These are phyloP conservation scores for Tenodera sinensis DNA, from an alignment of 2,888 invertebrate genomes.

Conservation along the genomic window DNA sequence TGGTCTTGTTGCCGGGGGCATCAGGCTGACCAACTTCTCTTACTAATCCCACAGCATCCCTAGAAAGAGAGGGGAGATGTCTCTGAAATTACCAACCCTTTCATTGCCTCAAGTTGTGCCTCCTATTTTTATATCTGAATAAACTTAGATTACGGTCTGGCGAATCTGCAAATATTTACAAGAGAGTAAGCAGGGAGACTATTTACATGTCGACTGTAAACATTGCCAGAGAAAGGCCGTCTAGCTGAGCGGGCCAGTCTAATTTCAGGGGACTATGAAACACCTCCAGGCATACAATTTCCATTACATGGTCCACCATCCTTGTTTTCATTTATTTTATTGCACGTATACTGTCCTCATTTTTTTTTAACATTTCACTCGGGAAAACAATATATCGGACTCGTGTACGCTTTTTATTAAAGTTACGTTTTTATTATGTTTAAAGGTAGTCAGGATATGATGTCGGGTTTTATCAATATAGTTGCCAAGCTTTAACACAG, in stretches of 20 bases:
- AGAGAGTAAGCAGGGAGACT: background rate
- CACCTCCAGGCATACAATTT: background rate
- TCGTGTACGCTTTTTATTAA: background rate
- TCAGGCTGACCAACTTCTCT: background rate
- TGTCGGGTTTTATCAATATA: too few relatives aligned
- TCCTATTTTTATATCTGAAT: background rate
- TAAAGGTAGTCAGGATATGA: background rate
- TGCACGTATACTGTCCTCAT: background rate
- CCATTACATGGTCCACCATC: background rate
- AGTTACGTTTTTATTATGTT: background rate
- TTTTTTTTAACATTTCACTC: background rate
- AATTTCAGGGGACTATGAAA: background rate
- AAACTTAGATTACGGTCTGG: constrained; percentile 14
- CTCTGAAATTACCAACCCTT: background rate
- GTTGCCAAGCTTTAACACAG: too few relatives aligned
- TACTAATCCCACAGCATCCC: background rate
- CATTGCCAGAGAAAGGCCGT: constrained; percentile 14
- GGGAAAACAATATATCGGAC: background rate
- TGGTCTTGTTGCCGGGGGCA: background rate
- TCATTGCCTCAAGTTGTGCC: background rate
- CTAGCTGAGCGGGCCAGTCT: background rate
- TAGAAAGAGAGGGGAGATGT: background rate
- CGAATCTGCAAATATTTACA: constrained; percentile 2
- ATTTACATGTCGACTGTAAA: constrained; percentile 20
- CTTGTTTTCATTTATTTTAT: background rate